These are phyloP conservation scores for Mormyrus iriodes DNA, from an alignment of 2,113 vertebrate genomes.

Conservation along the genomic window DNA sequence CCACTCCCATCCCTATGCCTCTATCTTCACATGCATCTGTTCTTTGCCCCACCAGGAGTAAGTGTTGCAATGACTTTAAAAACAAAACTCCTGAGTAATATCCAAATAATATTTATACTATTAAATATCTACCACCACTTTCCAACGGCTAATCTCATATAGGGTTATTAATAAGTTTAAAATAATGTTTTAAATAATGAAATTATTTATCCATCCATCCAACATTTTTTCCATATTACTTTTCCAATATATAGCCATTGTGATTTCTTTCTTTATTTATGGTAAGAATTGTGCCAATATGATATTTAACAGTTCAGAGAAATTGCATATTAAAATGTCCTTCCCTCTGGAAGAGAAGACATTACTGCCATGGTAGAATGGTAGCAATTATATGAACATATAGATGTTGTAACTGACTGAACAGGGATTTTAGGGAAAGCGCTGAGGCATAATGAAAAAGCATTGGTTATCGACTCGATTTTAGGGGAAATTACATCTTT, in stretches of 20 bases:
- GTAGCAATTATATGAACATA: not conserved
- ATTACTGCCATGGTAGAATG: not conserved
- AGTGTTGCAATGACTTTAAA: not conserved
- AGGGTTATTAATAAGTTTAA: not conserved
- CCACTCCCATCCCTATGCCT: not conserved
- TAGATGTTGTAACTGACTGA: not conserved
- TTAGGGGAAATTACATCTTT: not conserved
- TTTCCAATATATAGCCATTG: no score
- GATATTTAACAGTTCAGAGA: not conserved
- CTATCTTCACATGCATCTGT: not conserved
- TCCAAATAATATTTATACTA: not conserved
- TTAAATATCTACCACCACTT: not conserved
- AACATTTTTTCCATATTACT: not conserved
- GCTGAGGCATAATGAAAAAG: not conserved
- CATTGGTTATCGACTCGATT: not conserved
- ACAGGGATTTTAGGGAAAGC: not conserved
- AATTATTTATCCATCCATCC: not conserved
- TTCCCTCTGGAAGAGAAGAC: not conserved
- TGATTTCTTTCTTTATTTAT: not conserved
- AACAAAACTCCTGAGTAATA: not conserved
- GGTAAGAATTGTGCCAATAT: not conserved
- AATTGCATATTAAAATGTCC: not conserved
- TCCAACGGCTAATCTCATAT: not conserved
- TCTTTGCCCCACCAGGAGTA: not conserved
- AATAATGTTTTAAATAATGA: not conserved